These are phyloP conservation scores for Hyles lineata DNA, from an alignment of 2,888 invertebrate species.

Conservation along the genomic window DNA sequence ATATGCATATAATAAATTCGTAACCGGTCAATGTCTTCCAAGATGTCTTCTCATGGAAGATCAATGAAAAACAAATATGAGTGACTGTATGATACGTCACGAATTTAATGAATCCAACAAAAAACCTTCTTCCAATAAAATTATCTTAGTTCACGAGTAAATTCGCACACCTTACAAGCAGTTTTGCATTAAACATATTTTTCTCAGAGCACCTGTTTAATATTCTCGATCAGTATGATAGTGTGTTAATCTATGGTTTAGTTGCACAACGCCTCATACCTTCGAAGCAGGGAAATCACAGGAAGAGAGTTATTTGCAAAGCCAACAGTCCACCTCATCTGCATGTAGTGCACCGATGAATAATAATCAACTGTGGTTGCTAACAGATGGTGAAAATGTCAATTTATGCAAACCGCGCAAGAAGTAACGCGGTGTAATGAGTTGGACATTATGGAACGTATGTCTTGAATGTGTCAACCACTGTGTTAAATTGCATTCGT, in stretches of 20 bases:
- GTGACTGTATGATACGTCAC: too few relatives aligned
- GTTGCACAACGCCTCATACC: constrained; percentile 1
- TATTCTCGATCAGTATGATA: constrained; percentile 2
- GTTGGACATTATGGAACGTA: constrained; percentile 16
- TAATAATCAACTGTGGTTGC: constrained; percentile 4
- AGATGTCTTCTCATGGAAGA: too few relatives aligned
- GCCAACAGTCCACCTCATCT: constrained; percentile 8
- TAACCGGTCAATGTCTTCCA: too few relatives aligned
- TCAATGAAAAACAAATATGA: too few relatives aligned
- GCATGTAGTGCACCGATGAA: constrained; percentile 13
- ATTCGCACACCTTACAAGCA: neutral
- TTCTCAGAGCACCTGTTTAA: constrained; percentile 1
- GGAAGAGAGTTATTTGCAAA: constrained; percentile 15
- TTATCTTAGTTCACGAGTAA: neutral
- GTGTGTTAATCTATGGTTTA: constrained; percentile 22
- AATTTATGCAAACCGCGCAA: constrained; percentile 15
- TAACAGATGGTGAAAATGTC: constrained; percentile 16
- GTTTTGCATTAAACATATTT: constrained; percentile 1
- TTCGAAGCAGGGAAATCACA: constrained; percentile 22
- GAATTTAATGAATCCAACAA: too few relatives aligned
- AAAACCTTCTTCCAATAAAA: neutral
- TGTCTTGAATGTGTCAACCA: neutral
- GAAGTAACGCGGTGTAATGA: neutral
- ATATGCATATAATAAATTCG: too few relatives aligned
- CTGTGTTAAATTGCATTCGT: neutral